Evolutionary conservation across 2,888 invertebrate species (phyloP).

Genomic region (Drosophila kokeensis): DNA sequence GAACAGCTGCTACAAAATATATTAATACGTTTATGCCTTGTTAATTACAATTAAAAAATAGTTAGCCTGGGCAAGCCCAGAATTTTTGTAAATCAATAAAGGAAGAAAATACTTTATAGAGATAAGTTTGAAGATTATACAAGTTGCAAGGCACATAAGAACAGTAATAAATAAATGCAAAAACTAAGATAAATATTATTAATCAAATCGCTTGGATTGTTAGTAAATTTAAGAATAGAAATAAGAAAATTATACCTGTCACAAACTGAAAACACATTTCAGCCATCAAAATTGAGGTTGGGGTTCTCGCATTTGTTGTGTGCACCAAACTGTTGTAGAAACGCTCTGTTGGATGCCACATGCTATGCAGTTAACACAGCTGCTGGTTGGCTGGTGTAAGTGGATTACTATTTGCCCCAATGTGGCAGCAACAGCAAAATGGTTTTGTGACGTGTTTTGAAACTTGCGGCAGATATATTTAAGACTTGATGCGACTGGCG

Average conservation of each 20-base stretch:
- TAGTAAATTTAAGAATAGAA: not conserved
- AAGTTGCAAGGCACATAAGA: too few species aligned
- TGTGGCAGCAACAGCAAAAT: conserved; percentile 20
- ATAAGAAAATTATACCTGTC: not conserved
- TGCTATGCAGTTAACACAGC: conserved; percentile 14
- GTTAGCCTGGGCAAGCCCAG: not conserved
- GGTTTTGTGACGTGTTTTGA: conserved; percentile 17
- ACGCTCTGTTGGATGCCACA: conserved; percentile 29
- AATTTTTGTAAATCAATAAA: not conserved
- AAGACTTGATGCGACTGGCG: conserved; percentile 51
- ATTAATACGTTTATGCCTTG: not conserved
- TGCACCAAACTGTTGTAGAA: conserved; percentile 20
- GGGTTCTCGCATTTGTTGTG: not conserved
- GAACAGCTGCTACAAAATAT: not conserved
- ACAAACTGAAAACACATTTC: not conserved
- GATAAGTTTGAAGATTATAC: not conserved
- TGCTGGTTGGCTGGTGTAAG: not conserved
- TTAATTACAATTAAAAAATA: not conserved
- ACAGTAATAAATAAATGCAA: not conserved
- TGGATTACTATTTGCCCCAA: conserved; percentile 12
- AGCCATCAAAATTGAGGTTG: not conserved
- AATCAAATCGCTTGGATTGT: not conserved
- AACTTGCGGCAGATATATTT: conserved; percentile 43
- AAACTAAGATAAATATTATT: not conserved
- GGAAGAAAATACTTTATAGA: not conserved